Evolutionary conservation across 2,113 vertebrate genomes (phyloP).

Genomic region (Ahaetulla prasina): DNA sequence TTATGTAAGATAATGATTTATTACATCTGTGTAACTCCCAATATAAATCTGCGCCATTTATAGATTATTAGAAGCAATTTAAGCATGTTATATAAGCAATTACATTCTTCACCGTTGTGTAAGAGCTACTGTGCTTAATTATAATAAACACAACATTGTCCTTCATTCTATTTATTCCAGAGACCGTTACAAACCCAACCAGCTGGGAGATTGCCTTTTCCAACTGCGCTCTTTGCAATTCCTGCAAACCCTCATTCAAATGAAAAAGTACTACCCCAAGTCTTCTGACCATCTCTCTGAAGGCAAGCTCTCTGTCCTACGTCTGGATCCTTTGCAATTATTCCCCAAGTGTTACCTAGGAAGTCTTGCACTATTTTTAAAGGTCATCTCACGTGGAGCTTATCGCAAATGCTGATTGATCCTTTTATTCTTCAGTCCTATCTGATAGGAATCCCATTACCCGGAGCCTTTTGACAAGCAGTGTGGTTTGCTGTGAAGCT

Average conservation of each 20-base stretch:
- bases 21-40: background rate
- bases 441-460: constrained; percentile 9
- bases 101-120: background rate
- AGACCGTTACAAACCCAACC: background rate
- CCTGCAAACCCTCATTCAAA: background rate
- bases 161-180: background rate
- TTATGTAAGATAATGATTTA: background rate
- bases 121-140: background rate
- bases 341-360: background rate
- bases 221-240: background rate
- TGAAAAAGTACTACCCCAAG: background rate
- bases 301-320: background rate
- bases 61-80: background rate
- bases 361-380: background rate
- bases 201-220: background rate
- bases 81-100: background rate
- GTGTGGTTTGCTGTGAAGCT: background rate
- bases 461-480: background rate
- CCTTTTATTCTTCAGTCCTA: constrained; percentile 1
- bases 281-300: background rate
- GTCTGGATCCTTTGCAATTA: background rate
- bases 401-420: constrained; percentile 12
- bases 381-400: constrained; percentile 16
- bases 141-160: background rate
- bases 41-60: background rate